Evolutionary conservation across 2,888 invertebrate genomes (phyloP), one percentile per base, ranked within the genome.

Genomic region (Cecidostiba fungosa): DNA sequence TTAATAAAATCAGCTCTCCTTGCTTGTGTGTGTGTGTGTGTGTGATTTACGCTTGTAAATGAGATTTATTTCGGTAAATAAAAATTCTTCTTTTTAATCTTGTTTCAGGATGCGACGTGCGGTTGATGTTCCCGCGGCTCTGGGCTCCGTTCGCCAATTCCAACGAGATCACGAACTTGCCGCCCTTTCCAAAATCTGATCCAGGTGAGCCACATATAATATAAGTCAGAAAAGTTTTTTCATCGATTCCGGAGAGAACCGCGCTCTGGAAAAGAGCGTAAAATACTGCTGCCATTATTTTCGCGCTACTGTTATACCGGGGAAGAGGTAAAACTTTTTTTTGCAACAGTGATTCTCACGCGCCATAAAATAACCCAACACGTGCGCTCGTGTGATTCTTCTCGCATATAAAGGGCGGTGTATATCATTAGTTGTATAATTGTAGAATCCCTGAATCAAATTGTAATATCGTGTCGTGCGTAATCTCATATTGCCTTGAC

Each of bases 41-140:
- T n/a, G n/a, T n/a, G n/a, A n/a, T n/a, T n/a, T n/a, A n/a, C n/a
- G n/a, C n/a, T n/a, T n/a, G n/a, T n/a, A n/a, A n/a, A n/a, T n/a
- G n/a, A n/a, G n/a, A 62, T 62, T 62, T 12, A 62, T 23, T 8
- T 8, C 8, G 8, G 5, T 39, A 1, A 8, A 43, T 43, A 12
- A 12, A 43, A 43, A 10, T 43, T 39, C 39, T 39, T 8, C 39
- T 39, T 3, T 6, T 6, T 19, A 6, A n/a, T 74, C 76, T 88
- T 77, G 43, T 91, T 92, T 76, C 92, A 84, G 93, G 91, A 88
- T 93, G 93, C 89, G 92, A 92, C 88, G 91, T 93, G 69, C 92
- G 93, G 82, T 89, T 93, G 87, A 91, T 93, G 90, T 93, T 93
- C 85, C 93, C 93, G 73, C 91, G 93, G 88, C 88, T 93, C 59